Conservation (phyloP, 2,113 vertebrate species). For the Chiloscyllium plagiosum region DNA sequence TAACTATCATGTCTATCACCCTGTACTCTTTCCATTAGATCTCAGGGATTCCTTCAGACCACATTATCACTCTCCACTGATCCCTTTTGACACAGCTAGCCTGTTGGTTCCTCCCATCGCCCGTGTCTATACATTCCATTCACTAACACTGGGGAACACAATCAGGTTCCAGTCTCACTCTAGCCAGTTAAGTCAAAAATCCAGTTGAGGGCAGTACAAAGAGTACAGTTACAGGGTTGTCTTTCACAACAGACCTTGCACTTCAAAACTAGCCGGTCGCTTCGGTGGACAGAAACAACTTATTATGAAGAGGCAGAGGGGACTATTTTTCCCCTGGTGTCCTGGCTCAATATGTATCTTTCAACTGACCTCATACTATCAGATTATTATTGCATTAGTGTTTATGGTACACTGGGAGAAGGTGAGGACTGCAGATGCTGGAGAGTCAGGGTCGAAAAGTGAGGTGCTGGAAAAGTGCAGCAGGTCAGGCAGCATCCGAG, state of each 20-base stretch:
- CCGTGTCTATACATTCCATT: no score
- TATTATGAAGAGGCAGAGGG: background rate
- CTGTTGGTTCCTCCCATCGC: no score
- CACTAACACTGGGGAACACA: background rate
- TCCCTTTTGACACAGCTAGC: background rate
- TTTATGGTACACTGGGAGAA: background rate
- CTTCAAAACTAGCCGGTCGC: background rate
- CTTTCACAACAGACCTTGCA: background rate
- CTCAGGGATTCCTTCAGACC: no score
- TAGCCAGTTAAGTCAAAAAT: background rate
- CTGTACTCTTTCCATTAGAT: no score
- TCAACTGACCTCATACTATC: background rate
- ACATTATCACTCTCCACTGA: background rate
- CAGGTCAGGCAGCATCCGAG: no score
- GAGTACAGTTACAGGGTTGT: background rate
- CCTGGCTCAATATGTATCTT: background rate
- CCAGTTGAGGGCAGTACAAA: background rate
- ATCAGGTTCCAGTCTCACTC: background rate
- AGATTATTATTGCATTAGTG: background rate
- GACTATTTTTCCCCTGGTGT: background rate
- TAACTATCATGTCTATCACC: no score
- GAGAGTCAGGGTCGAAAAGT: no score
- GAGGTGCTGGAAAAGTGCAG: no score
- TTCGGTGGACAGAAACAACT: background rate
- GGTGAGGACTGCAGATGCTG: no score